Base-by-base conservation (phyloP, 2,113 vertebrate genomes). In the Regulus satrapa region DNA sequence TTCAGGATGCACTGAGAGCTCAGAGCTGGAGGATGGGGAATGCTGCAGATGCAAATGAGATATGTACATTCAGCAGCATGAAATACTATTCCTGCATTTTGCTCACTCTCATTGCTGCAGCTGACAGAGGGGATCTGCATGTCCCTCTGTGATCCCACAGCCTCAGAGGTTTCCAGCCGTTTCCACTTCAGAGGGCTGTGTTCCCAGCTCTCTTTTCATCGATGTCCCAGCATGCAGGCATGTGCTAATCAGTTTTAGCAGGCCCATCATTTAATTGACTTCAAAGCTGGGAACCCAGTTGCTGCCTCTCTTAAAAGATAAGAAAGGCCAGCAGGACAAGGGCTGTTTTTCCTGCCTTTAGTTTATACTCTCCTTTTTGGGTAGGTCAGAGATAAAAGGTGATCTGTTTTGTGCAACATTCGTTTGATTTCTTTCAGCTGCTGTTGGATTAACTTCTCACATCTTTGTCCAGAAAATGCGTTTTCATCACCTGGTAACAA, bases 361-460 rank as follows among this genome's bases (percentile, higher is more conserved):
- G 43, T 84, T 92, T 78, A 59, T 63, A 29, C 5, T 45, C 92
- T 80, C 56, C 43, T 86, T 85, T 94, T 64, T 52, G 72, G 8
- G 17, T 56, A 91, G 82, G 72, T 93, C 91, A 92, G 68, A 81
- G 63, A 81, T 84, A 84, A 96, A 96, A 92, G 59, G 13, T 74
- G 51, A 77, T 86, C 82, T 78, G 18, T 56, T 96, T 88, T 2
- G 0, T 96, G 79, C 81, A 90, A 86, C 68, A 41, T 93, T 90
- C 83, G 36, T 88, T 85, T 92, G 82, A 94, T 85, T 96, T 93
- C 88, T 90, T 90, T 94, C 88, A 59, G 59, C 45, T 31, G 3
- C 4, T 67, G n/a, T 79, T 69, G 67, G 89, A 95, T 92, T 85
- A 85, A 19, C 28, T 83, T 54, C 75, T 94, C 63, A 67, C 75